These are phyloP conservation scores for Suncus etruscus DNA, from an alignment of 2,113 vertebrate species.

Conservation along the genomic window DNA sequence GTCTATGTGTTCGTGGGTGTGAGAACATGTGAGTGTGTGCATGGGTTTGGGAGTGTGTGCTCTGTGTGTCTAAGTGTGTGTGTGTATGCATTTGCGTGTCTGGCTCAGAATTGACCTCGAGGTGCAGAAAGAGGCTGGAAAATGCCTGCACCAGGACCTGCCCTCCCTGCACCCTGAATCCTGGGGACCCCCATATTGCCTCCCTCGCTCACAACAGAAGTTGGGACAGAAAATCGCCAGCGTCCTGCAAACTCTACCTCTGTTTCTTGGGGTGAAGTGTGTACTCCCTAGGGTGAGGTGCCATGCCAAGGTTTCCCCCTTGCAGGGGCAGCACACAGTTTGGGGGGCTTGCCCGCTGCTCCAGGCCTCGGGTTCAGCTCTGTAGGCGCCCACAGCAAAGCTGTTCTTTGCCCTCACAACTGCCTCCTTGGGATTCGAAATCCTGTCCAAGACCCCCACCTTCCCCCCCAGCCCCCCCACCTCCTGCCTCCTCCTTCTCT, in stretches of 20 bases:
- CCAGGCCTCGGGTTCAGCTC: neutral
- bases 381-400: neutral
- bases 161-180: neutral
- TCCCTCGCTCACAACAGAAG: neutral
- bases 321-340: too few species aligned
- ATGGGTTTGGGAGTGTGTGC: too few species aligned
- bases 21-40: too few species aligned
- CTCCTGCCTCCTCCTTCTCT: neutral
- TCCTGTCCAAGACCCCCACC: neutral
- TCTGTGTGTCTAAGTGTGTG: too few species aligned
- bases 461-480: neutral
- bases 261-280: neutral
- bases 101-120: too few species aligned
- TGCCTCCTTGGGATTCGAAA: neutral
- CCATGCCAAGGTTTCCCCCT: too few species aligned
- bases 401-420: too few species aligned
- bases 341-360: too few species aligned
- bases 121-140: neutral
- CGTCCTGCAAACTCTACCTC: neutral
- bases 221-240: neutral
- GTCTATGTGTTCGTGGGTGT: too few species aligned
- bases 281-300: too few species aligned
- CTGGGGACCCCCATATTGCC: neutral
- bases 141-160: rapidly evolving
- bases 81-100: too few species aligned